Percentiles rank a stretch among this genome's conserved stretches.
Conservation (phyloP, 2,113 vertebrate species). For the Apodemus speciosus region DNA sequence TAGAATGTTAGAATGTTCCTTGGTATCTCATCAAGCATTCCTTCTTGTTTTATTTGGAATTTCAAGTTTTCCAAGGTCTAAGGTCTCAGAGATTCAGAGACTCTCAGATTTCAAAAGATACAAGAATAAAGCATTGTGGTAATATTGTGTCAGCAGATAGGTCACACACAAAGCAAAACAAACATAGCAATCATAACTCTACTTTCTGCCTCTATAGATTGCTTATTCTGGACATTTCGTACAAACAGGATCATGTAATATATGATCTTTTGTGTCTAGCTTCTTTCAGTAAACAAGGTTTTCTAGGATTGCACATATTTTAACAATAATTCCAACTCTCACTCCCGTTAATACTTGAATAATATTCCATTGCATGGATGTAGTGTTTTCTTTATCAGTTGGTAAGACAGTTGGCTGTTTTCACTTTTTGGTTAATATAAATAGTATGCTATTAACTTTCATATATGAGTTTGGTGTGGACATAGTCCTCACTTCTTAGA, state of each 20-base stretch:
- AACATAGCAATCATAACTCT: not conserved
- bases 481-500: not conserved
- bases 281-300: not conserved
- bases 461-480: not conserved
- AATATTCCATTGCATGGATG: not conserved
- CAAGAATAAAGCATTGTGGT: not conserved
- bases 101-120: conserved; percentile 31
- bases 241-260: not conserved
- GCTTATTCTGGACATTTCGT: not conserved
- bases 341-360: not conserved
- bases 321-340: not conserved
- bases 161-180: conserved; percentile 10
- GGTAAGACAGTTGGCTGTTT: not conserved
- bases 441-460: not conserved
- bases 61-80: conserved; percentile 4
- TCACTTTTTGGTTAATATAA: not conserved
- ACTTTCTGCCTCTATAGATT: not conserved
- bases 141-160: not conserved
- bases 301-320: not conserved
- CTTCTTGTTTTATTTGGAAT: not conserved
- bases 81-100: not conserved
- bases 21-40: conserved; percentile 25
- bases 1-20: not conserved
- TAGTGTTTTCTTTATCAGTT: not conserved
- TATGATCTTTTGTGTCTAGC: not conserved